Percentiles rank a stretch among this genome's conserved stretches.
These are phyloP conservation scores for Drosophila bifasciata DNA, from an alignment of 1,140 invertebrate genomes.

Conservation along the genomic window DNA sequence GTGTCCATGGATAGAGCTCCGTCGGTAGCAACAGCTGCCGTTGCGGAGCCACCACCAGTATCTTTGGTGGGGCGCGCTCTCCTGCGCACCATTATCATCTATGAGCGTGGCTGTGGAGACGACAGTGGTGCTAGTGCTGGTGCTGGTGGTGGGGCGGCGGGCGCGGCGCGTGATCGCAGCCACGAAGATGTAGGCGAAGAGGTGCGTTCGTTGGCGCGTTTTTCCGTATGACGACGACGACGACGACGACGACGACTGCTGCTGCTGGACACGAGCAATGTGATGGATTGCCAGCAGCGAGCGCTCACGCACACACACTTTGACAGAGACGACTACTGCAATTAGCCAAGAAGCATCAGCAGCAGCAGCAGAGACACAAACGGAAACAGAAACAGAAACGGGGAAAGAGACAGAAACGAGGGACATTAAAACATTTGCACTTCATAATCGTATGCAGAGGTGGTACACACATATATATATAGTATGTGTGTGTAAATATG, in stretches of 20 bases:
- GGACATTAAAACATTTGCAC: conserved; percentile 6
- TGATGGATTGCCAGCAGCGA: conserved; percentile 16
- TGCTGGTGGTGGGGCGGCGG: not conserved
- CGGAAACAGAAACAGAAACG: too few relatives aligned
- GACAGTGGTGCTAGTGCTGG: not conserved
- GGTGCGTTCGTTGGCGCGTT: conserved; percentile 49
- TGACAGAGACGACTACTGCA: conserved; percentile 18
- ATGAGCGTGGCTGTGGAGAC: conserved; percentile 12
- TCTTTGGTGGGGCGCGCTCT: conserved; percentile 67
- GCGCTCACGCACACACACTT: conserved; percentile 9
- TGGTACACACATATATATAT: conserved; percentile 35
- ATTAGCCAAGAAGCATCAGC: conserved; percentile 9
- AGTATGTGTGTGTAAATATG: conserved; percentile 38
- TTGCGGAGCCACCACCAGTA: conserved; percentile 22
- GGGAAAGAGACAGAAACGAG: conserved; percentile 5
- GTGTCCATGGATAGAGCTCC: conserved; percentile 39
- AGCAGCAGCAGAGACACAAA: conserved; percentile 1
- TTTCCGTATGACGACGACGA: conserved; percentile 19
- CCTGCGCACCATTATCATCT: conserved; percentile 77
- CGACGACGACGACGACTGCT: not conserved
- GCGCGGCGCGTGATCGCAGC: conserved; percentile 42
- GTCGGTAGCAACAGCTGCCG: conserved; percentile 12
- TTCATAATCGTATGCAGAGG: conserved; percentile 17
- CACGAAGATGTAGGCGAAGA: conserved; percentile 11
- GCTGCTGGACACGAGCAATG: conserved; percentile 30